Base-by-base conservation (phyloP, 2,888 invertebrate species). In the Spialia ferax region DNA sequence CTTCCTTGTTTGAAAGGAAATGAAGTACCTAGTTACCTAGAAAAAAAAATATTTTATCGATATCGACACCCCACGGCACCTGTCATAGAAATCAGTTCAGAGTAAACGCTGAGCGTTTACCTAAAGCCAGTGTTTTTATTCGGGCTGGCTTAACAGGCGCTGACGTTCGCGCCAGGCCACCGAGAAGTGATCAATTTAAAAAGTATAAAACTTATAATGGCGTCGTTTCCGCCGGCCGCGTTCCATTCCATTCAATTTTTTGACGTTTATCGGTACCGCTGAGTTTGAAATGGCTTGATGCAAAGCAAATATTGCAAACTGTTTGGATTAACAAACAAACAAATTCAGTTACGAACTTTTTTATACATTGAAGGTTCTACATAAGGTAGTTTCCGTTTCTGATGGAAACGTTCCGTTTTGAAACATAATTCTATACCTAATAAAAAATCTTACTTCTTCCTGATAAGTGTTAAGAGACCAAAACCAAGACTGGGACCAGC, bases 91-190 rank as follows among this genome's bases (percentile, higher is more conserved):
- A 84, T 84, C 80, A 79, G 86, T 82, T 79, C 82, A 84, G 75
- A 83, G 85, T 88, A 88, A 87, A 84, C 86, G 77, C 66, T 76
- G 74, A 68, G 69, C 74, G 78, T 77, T 78, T 77, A 88, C 84
- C 81, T 82, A 82, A 82, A 79, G 77, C 77, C 77, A 76, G 75
- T 89, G 89, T 90, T 90, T 85, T 89, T 85, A 86, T 85, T 78
- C 78, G 76, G 80, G 79, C 82, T 75, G 77, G 75, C 77, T 79
- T 72, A 74, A 75, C 75, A 75, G 75, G 77, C 77, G 83, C 79
- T 83, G 85, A 83, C 81, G 84, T 79, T 79, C 75, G 71, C 72
- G 75, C 83, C 83, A 80, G 83, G 75, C 80, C 73, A 74, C 73
- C 69, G 71, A 50, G 72, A 68, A 42, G 42, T 72, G 76, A 79